Base-by-base conservation (phyloP, 2,888 invertebrate species). In the Drosophila paramelanica region DNA sequence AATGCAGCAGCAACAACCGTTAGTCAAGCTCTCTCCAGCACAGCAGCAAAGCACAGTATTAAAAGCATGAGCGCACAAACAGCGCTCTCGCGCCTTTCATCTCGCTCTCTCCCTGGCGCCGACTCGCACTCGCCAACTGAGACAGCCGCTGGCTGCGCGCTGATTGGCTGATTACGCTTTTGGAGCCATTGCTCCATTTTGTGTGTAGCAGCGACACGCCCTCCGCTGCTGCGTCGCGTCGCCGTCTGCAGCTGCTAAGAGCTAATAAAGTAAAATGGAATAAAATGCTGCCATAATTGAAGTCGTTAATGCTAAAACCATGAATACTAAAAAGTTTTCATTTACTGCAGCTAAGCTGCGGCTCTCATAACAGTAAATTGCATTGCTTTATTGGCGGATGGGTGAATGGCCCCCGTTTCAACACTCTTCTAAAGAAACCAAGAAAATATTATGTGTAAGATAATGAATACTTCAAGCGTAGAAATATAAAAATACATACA, bases 251-350 rank as follows among this genome's bases (percentile, higher is more conserved):
- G 60, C 71, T 74, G 88, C 72, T 67, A 46, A 81, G 56, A 68
- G 73, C 64, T 76, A 76, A 86, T 82, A 83, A 88, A 73, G 73
- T 74, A 69, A 76, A 84, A 73, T 79, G 62, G 71, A 83, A 85
- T 86, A 86, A 85, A 85, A 83, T 59, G 81, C 73, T 74, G 83
- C 89, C 87, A 85, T 85, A 86, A 85, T 85, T 88, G 87, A 67
- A 66, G 64, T 79, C 86, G 82, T 85, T 85, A 87, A 83, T 83
- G 89, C 78, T 76, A 53, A 80, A 83, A 82, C 83, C 87, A 86
- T 86, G 83, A 88, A 86, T 80, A 86, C 72, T 86, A 82, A 88
- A 78, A 88, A 78, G 55, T 73, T 88, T 71, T 69, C 65, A 72
- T 68, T 65, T 75, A 71, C 58, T 83, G 71, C 74, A 74, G 67